Conservation (phyloP, 2,113 vertebrate genomes). For the Hypomesus transpacificus region DNA sequence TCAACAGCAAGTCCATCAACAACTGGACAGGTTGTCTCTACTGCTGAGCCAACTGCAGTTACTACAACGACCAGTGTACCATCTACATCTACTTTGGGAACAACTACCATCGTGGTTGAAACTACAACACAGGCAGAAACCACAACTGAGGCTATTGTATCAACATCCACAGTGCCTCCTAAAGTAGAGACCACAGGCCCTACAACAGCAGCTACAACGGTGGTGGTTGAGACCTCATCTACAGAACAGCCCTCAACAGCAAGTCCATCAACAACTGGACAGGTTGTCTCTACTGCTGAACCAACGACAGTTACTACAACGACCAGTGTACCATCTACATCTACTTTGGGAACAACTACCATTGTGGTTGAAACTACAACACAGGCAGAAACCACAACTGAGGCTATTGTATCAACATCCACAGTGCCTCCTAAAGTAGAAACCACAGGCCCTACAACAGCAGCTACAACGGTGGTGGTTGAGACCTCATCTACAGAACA, state of each 20-base stretch:
- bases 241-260: fast-evolving
- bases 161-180: neutral
- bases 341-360: neutral
- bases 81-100: neutral
- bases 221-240: fast-evolving
- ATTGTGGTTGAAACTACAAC: neutral
- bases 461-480: fast-evolving
- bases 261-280: neutral
- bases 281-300: neutral
- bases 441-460: neutral
- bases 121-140: neutral
- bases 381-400: neutral
- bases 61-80: neutral
- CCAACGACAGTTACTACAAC: neutral
- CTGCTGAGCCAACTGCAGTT: neutral
- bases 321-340: neutral
- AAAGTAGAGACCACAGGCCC: neutral
- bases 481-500: fast-evolving
- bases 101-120: neutral
- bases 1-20: neutral
- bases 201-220: neutral
- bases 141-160: neutral
- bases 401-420: neutral
- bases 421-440: constrained; percentile 1
- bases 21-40: neutral